phyloP scores from a whole-genome alignment of 2,888 invertebrate genomes.

The Amaurobius ferox region DNA sequence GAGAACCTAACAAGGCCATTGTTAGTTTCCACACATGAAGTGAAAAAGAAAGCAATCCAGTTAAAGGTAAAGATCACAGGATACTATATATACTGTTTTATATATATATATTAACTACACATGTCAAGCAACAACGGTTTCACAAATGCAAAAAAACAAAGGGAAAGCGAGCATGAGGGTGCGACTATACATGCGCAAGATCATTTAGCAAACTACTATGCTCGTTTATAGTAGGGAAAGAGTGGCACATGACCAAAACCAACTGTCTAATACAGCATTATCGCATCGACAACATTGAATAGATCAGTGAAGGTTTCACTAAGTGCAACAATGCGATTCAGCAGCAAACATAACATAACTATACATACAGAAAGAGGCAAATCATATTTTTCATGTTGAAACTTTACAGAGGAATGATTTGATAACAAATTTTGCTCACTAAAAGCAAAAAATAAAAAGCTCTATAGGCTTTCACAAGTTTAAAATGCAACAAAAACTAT shows the following conservation, averaged over 20 bases:
- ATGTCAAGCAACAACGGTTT: conserved; percentile 44
- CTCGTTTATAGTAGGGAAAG: conserved; percentile 55
- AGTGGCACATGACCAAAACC: conserved; percentile 52
- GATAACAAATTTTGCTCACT: conserved; percentile 4
- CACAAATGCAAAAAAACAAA: conserved; percentile 27
- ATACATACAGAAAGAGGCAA: conserved; percentile 37
- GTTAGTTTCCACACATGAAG: not conserved
- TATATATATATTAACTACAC: conserved; percentile 33
- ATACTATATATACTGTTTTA: conserved; percentile 15
- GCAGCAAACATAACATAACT: conserved; percentile 53
- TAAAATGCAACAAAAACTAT: conserved; percentile 66
- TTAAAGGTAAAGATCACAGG: conserved; percentile 32
- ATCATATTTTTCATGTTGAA: conserved; percentile 10
- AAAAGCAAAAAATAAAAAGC: conserved; percentile 36
- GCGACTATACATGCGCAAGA: conserved; percentile 60
- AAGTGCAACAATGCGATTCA: conserved; percentile 25
- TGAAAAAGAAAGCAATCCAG: conserved; percentile 46
- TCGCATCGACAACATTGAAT: conserved; percentile 49
- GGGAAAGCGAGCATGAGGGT: conserved; percentile 17
- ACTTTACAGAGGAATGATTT: conserved; percentile 62
- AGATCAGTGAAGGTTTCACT: conserved; percentile 53
- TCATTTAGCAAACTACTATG: conserved; percentile 70
- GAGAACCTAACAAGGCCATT: conserved; percentile 1
- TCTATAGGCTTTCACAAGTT: conserved; percentile 28
- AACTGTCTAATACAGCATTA: conserved; percentile 65